Evolutionary conservation across 2,888 invertebrate genomes (phyloP).

Genomic region (Priocnemis perturbator): DNA sequence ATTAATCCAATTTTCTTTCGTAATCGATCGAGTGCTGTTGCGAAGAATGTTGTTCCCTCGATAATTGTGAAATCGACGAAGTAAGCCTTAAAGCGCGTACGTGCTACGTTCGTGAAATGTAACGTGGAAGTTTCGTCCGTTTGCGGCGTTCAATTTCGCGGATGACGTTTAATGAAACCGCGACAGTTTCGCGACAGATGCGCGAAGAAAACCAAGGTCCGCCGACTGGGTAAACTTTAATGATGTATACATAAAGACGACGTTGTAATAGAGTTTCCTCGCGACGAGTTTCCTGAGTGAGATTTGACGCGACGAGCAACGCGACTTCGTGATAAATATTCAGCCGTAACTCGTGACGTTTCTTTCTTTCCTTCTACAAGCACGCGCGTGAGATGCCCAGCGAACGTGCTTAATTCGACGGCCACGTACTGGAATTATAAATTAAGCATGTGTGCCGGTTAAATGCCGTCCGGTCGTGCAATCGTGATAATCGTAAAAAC

Average conservation of each 20-base stretch:
- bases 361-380: constrained; percentile 14
- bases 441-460: constrained; percentile 13
- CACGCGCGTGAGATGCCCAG: background rate
- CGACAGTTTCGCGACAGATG: background rate
- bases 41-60: no score
- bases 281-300: constrained; percentile 33
- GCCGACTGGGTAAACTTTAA: constrained; percentile 49
- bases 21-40: no score
- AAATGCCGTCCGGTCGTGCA: constrained; percentile 1
- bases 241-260: constrained; percentile 53
- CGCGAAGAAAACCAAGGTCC: background rate
- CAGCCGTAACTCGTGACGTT: constrained; percentile 40
- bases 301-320: constrained; percentile 44
- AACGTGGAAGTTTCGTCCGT: no score
- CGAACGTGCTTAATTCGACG: constrained; percentile 31
- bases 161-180: background rate
- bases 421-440: constrained; percentile 31
- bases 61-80: no score
- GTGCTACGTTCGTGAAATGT: no score
- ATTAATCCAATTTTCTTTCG: no score
- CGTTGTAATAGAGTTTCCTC: constrained; percentile 51
- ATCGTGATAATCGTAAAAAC: constrained; percentile 29
- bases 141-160: background rate
- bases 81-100: no score
- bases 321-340: constrained; percentile 50